Conservation (phyloP, 2,888 invertebrate species). For the Apodemia mormo region DNA sequence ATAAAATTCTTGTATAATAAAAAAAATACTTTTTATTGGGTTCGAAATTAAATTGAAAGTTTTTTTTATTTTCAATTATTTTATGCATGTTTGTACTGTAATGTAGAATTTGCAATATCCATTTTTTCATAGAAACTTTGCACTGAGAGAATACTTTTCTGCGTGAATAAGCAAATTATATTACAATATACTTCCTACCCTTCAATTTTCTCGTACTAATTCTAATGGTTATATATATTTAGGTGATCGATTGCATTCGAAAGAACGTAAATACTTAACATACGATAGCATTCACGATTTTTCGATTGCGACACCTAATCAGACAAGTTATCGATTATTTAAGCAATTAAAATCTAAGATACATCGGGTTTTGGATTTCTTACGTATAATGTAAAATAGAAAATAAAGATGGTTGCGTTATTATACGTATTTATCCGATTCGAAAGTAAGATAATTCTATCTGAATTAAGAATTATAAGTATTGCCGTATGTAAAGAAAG, state of each 20-base stretch:
- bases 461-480: not conserved
- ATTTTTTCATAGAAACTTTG: no score
- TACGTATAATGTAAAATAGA: constrained; percentile 5
- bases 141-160: no score
- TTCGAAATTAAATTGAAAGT: not conserved
- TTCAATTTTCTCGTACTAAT: not conserved
- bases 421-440: constrained; percentile 1
- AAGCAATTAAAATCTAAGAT: constrained; percentile 16
- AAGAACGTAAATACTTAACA: not conserved
- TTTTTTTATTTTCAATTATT: not conserved
- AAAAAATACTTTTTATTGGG: not conserved
- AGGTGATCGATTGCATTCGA: not conserved
- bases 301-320: not conserved
- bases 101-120: not conserved
- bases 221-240: not conserved
- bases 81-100: not conserved
- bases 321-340: not conserved
- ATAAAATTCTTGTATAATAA: constrained; percentile 6
- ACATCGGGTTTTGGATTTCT: constrained; percentile 7
- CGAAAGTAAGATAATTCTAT: not conserved
- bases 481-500: not conserved
- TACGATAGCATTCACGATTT: not conserved
- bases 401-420: not conserved
- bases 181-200: not conserved
- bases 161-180: no score